Evolutionary conservation across 2,888 invertebrate genomes (phyloP), one percentile per base, ranked within the genome.

Genomic region (Hypomecis punctinalis): DNA sequence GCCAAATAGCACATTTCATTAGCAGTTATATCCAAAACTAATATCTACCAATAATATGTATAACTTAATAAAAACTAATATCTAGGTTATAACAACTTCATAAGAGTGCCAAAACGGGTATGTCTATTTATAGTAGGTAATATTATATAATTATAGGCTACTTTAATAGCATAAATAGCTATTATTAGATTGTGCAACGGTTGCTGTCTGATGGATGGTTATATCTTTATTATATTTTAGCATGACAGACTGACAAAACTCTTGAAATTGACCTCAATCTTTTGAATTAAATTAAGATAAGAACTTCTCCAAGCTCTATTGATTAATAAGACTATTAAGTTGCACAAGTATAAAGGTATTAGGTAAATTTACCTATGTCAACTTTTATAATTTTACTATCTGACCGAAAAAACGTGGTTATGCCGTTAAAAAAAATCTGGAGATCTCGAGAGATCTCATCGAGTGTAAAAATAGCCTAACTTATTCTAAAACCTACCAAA

Each of bases 121-220:
- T 0, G 36, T 45, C 36, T 55, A 55, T 46, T 45, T 46, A 55
- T 59, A 37, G 51, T 13, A 37, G 37, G 51, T 13, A 37, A 6
- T 40, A 53, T 60, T 60, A 35, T 40, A 33, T 37, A 55, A 42
- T 5, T 43, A 35, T 1, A n/a, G n/a, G 43, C 36, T 36, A 5
- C 6, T 43, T n/a, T 42, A 23, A 51, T 37, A 36, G 10, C 11
- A 1, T 4, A 8, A n/a, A 11, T 13, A 6, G 13, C 37, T 51
- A 51, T 33, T 57, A 47, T 40, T 48, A 23, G n/a, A 13, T 59
- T 45, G n/a, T 13, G 45, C n/a, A 59, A 51, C 52, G 45, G 45
- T 37, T 37, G 55, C 45, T 46, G 55, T 11, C 54, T 43, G 54
- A 45, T 36, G n/a, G 35, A 54, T 54, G n/a, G 42, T 37, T 55